Percentiles rank a stretch among this genome's conserved stretches.
Conservation (phyloP, 2,797 vertebrate genomes). For the Pseudochromis fuscus region DNA sequence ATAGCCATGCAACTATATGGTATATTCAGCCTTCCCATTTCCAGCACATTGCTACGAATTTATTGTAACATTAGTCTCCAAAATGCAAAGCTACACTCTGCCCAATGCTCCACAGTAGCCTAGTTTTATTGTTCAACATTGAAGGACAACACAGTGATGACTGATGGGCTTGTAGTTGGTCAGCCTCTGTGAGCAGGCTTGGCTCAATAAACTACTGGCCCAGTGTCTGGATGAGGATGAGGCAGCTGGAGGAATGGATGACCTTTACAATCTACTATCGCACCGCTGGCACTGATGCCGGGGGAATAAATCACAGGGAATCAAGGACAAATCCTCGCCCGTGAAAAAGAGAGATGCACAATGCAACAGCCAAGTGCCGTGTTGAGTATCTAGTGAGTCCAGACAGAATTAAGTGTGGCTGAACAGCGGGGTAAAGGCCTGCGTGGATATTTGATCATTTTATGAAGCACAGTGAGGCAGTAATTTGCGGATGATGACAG, state of each 20-base stretch:
- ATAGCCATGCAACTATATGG: too few relatives aligned
- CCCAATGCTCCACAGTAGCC: too few relatives aligned
- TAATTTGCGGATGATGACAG: conserved; percentile 51
- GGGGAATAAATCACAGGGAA: conserved; percentile 47
- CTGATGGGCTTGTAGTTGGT: neutral
- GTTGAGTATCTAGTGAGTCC: neutral
- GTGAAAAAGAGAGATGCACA: conserved; percentile 13
- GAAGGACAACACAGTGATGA: neutral
- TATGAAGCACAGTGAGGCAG: conserved; percentile 6
- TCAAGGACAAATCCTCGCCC: conserved; percentile 50
- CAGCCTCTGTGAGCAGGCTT: conserved; percentile 3
- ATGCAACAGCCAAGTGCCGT: neutral
- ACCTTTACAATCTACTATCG: conserved; percentile 61
- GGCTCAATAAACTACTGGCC: conserved; percentile 20
- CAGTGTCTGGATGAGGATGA: conserved; percentile 37
- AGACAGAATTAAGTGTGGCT: neutral
- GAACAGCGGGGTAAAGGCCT: conserved; percentile 37
- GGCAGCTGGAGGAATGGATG: conserved; percentile 53
- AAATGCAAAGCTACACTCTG: neutral
- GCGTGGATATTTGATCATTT: conserved; percentile 28
- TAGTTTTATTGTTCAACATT: too few relatives aligned
- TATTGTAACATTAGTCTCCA: neutral
- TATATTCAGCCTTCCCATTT: too few relatives aligned
- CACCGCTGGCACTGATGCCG: conserved; percentile 46
- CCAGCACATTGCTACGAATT: too few relatives aligned